Conservation (phyloP, 37 sponge, comb jelly and placozoan species). For the Dysidea cf. avara region DNA sequence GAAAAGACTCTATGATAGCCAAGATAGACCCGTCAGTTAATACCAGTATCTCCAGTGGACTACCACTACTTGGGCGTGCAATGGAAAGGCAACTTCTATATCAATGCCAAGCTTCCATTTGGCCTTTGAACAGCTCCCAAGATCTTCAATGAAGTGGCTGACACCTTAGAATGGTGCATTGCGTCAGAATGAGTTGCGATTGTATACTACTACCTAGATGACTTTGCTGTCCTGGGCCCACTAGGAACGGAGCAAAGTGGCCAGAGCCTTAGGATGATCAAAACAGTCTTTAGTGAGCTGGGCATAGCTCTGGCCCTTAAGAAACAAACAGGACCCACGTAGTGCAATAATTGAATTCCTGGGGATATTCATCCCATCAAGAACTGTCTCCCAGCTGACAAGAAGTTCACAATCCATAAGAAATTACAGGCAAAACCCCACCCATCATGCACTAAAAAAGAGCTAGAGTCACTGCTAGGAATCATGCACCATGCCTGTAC, state of each 20-base stretch:
- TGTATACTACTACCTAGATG: constrained; percentile 33
- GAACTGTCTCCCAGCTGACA: background rate
- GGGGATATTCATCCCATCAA: constrained; percentile 36
- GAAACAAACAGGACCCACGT: constrained; percentile 47
- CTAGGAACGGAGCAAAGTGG: constrained; percentile 8
- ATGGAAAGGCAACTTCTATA: constrained; percentile 9
- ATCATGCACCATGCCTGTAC: constrained; percentile 14
- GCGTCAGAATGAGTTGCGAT: background rate
- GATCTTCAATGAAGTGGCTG: constrained; percentile 21
- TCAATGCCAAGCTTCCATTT: constrained; percentile 14
- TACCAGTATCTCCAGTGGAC: constrained; percentile 34
- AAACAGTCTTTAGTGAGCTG: constrained; percentile 7
- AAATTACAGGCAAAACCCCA: no score
- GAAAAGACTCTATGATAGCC: constrained; percentile 25
- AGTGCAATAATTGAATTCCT: constrained; percentile 13
- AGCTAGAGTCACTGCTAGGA: constrained; percentile 36
- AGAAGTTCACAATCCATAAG: constrained; percentile 11
- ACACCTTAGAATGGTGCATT: background rate
- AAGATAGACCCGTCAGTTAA: constrained; percentile 33
- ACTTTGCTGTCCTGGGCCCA: constrained; percentile 36
- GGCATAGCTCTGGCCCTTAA: constrained; percentile 40
- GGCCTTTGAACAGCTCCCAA: no score
- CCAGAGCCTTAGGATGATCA: background rate
- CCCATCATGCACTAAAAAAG: constrained; percentile 4
- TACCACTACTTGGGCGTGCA: constrained; percentile 21